Percentiles rank a stretch among this genome's conserved stretches.
Conservation (phyloP, 1,140 invertebrate species). For the Chironomus tepperi region DNA sequence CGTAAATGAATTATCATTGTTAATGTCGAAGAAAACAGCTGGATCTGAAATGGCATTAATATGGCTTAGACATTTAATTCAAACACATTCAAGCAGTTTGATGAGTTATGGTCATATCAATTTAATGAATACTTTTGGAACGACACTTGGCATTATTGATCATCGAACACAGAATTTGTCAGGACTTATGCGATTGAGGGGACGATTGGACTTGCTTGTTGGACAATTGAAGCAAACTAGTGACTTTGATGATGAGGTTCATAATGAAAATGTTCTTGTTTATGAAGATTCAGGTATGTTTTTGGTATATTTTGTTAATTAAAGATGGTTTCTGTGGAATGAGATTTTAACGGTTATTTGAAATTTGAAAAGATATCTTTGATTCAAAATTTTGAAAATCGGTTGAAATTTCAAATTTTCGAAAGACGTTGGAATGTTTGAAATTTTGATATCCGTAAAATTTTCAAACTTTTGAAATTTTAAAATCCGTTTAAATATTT, state of each 20-base stretch:
- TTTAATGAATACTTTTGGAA: conserved; percentile 41
- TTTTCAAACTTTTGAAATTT: no score
- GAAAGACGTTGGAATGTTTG: no score
- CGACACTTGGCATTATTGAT: conserved; percentile 51
- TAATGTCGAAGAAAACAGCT: conserved; percentile 52
- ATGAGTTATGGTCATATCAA: conserved; percentile 40
- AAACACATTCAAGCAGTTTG: conserved; percentile 51
- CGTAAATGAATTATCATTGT: conserved; percentile 49
- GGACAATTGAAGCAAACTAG: conserved; percentile 44
- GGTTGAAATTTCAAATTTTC: no score
- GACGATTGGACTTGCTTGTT: conserved; percentile 48
- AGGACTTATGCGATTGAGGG: conserved; percentile 43
- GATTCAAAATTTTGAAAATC: no score
- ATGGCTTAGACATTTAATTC: conserved; percentile 52
- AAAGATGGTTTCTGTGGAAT: no score
- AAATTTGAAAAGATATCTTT: no score
- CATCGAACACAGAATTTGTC: conserved; percentile 45
- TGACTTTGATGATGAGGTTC: conserved; percentile 40
- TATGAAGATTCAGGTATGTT: conserved; percentile 51
- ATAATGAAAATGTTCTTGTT: conserved; percentile 42
- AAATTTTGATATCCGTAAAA: no score
- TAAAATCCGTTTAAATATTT: no score
- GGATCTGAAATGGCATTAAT: conserved; percentile 49
- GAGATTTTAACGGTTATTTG: not conserved
- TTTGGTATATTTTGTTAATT: no score